Conservation (phyloP, 1,140 invertebrate species). For the Daktulosphaira vitifoliae region DNA sequence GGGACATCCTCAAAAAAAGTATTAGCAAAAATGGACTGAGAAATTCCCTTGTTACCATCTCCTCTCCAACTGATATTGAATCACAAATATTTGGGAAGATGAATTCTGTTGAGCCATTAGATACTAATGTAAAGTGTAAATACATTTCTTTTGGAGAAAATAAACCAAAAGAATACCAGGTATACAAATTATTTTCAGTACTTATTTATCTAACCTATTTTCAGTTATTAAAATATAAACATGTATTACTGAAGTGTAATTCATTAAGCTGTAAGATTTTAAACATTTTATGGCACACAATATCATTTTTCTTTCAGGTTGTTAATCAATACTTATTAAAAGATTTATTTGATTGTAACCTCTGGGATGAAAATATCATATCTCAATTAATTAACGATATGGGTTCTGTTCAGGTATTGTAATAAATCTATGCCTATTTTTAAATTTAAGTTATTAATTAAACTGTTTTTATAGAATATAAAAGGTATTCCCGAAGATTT, state of each 20-base stretch:
- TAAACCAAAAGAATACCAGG: constrained; percentile 46
- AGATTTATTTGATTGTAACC: constrained; percentile 79
- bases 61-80: constrained; percentile 98
- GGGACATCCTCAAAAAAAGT: constrained; percentile 73
- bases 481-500: constrained; percentile 78
- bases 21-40: constrained; percentile 85
- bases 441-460: background rate
- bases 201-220: background rate
- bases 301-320: constrained; percentile 51
- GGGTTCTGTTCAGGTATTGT: constrained; percentile 71
- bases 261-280: too few species aligned
- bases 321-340: constrained; percentile 94
- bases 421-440: background rate
- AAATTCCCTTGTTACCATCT: constrained; percentile 92
- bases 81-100: constrained; percentile 99
- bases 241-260: too few species aligned
- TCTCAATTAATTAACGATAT: constrained; percentile 85
- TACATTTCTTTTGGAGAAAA: constrained; percentile 63
- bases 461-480: constrained; percentile 56
- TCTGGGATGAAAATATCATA: constrained; percentile 97
- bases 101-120: constrained; percentile 97
- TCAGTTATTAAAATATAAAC: background rate
- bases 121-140: constrained; percentile 91
- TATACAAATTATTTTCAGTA: background rate
- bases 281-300: background rate